Evolutionary conservation across 2,888 invertebrate genomes (phyloP).

Genomic region (Calephelis perditalis): DNA sequence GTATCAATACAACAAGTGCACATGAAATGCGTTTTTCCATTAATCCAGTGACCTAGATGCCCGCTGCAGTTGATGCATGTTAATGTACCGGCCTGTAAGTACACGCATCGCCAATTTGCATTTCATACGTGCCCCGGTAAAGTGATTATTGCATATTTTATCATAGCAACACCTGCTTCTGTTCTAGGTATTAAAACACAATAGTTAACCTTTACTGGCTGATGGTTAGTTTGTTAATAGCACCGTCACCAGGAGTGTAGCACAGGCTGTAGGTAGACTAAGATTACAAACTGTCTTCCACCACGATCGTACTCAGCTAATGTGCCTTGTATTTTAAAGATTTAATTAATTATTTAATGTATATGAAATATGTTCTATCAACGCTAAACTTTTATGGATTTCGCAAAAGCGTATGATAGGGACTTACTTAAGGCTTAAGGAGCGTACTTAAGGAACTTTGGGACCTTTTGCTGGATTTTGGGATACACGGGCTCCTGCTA

Average conservation of each 20-base stretch:
- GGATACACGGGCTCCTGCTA: too few relatives aligned
- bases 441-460: too few relatives aligned
- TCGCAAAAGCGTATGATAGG: too few relatives aligned
- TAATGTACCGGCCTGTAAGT: neutral
- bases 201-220: neutral
- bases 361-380: too few relatives aligned
- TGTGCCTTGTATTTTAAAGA: neutral
- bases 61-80: constrained; percentile 4
- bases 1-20: neutral
- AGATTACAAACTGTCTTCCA: too few relatives aligned
- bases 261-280: too few relatives aligned
- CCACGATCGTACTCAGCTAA: neutral
- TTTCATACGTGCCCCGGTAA: constrained; percentile 4
- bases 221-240: too few relatives aligned
- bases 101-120: constrained; percentile 10
- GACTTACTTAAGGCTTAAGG: too few relatives aligned
- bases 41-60: constrained; percentile 11
- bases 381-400: too few relatives aligned
- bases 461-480: too few relatives aligned
- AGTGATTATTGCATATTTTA: constrained; percentile 6
- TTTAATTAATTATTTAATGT: too few relatives aligned
- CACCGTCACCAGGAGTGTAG: too few relatives aligned
- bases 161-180: constrained; percentile 1
- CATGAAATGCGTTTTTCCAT: constrained; percentile 2
- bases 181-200: neutral